Base-by-base conservation (phyloP, 37 sponge, comb jelly and placozoan genomes). In the Bolinopsis microptera region DNA sequence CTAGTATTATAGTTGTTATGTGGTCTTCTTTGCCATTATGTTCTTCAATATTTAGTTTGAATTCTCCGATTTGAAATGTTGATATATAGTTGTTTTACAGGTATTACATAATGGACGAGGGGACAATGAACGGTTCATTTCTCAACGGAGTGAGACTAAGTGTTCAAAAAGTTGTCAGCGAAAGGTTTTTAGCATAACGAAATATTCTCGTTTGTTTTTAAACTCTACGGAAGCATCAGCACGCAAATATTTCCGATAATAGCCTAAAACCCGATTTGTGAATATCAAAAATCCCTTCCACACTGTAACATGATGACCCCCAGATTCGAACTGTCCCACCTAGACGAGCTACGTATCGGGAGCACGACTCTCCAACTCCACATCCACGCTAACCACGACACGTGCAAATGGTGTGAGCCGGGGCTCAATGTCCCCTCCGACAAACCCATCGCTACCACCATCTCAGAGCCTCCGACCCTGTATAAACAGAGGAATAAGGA, bases 311-410 rank as follows among this genome's bases (percentile, higher is more conserved):
- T n/a, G n/a, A n/a, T n/a, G n/a, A 9, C 31, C 83, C 38, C 32
- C 90, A 86, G 90, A 38, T 86, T 86, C 35, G 90, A 86, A 27
- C 30, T 86, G 36, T 86, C 90, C 18, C 90, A 86, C 30, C 61
- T 86, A 5, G 90, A 86, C 30, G 90, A 86, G 61, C 32, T 86
- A 24, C 41, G 61, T 13, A 27, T 86, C 30, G 90, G 90, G 2
- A 86, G 90, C 36, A 86, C 90, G 2, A 38, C 48, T 26, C 61
- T 86, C 1, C 90, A 86, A 40, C 90, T 86, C 24, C 90, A 86
- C 61, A 86, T 86, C 90, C 90, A 86, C 90, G 30, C 41, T 0
- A 86, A 86, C 61, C 41, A 86, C 25, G 90, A 86, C 90, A 86
- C 90, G 1, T 86, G 90, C 30, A 39, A 40, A 22, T 86, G 90